A percentile compares a stretch with the other conserved stretches of the same genome.
These are phyloP conservation scores for Lysiphlebus fabarum DNA, from an alignment of 1,140 invertebrate genomes.

Conservation along the genomic window DNA sequence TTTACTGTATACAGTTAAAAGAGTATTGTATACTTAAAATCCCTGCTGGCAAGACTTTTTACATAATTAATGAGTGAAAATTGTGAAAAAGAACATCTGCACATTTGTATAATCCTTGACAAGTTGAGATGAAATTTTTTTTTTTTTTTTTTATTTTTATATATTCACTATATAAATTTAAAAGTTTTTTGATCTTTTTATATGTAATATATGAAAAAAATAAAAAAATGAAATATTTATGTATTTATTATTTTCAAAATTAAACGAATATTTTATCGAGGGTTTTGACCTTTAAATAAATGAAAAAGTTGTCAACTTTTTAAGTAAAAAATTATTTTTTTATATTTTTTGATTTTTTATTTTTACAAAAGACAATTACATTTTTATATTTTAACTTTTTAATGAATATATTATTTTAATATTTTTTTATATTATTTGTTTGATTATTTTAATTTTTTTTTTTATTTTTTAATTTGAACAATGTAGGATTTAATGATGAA, in stretches of 20 bases:
- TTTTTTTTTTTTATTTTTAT: too few species aligned
- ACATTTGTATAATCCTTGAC: constrained; percentile 25
- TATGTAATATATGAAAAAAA: not conserved
- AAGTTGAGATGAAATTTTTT: constrained; percentile 5
- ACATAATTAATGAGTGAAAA: constrained; percentile 25
- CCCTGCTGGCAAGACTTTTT: not conserved
- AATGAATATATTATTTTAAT: not conserved
- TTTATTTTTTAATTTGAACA: too few species aligned
- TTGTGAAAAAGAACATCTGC: constrained; percentile 21
- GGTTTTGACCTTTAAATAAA: not conserved
- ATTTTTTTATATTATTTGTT: not conserved
- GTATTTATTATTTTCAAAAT: constrained; percentile 4
- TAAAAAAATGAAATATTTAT: not conserved
- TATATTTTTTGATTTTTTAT: not conserved
- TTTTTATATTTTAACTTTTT: not conserved
- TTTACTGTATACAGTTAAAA: not conserved
- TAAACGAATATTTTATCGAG: too few species aligned
- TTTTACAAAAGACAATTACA: not conserved
- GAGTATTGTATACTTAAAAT: not conserved
- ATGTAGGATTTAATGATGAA: too few species aligned
- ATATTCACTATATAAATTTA: too few species aligned
- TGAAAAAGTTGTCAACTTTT: not conserved
- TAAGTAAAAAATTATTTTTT: not conserved
- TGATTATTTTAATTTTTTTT: too few species aligned
- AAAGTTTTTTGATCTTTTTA: not conserved